Percentiles rank a stretch among this genome's conserved stretches.
Evolutionary conservation across 2,888 invertebrate species (phyloP).

Genomic region (Mystacides longicornis): DNA sequence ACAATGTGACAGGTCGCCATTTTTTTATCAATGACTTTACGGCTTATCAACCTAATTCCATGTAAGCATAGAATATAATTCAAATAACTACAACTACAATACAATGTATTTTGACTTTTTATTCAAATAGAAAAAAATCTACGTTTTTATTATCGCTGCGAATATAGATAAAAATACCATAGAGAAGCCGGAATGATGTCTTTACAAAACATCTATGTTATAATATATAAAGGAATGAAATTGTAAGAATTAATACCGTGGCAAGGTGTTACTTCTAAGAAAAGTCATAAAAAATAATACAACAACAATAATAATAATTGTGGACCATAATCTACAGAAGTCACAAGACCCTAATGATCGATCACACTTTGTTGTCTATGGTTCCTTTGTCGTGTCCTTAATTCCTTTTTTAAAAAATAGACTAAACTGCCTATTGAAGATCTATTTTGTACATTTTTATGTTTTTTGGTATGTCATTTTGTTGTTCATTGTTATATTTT

Average conservation of each 20-base stretch:
- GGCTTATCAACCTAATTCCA: no score
- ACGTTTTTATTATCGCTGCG: background rate
- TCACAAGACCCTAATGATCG: constrained; percentile 8
- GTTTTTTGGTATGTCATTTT: background rate
- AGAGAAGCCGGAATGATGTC: background rate
- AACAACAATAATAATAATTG: background rate
- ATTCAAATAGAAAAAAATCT: background rate
- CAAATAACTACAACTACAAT: no score
- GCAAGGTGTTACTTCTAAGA: constrained; percentile 5
- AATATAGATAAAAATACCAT: background rate
- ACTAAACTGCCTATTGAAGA: background rate
- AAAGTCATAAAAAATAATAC: constrained; percentile 6
- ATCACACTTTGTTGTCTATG: constrained; percentile 5
- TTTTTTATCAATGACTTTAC: no score
- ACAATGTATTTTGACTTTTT: background rate
- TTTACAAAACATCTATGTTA: background rate
- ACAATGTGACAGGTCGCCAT: no score
- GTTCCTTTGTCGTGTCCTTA: background rate
- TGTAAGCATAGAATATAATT: no score
- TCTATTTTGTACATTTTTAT: background rate
- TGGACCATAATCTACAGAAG: background rate
- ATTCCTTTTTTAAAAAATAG: background rate
- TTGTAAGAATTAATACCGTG: background rate
- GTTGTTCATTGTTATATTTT: background rate
- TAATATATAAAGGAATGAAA: no score